phyloP scores from a whole-genome alignment of 2,797 vertebrate genomes.

The Avahi laniger region DNA sequence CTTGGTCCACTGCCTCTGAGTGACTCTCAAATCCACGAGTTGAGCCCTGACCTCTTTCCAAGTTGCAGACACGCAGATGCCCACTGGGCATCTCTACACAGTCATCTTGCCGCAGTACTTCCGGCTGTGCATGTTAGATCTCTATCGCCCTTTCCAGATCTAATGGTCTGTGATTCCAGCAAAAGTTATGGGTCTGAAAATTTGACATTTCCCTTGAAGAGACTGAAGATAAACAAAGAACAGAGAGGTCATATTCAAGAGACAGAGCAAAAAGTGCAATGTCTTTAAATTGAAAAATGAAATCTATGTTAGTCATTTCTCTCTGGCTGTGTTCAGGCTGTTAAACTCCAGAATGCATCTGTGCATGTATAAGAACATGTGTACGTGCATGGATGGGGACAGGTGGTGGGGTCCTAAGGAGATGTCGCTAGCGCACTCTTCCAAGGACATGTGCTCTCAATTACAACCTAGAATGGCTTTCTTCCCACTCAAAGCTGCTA shows the following conservation, averaged over 20 bases:
- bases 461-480: constrained; percentile 21
- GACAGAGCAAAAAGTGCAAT: neutral
- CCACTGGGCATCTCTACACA: neutral
- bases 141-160: neutral
- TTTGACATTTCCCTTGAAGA: neutral
- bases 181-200: neutral
- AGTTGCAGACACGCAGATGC: neutral
- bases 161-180: neutral
- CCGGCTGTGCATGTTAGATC: neutral
- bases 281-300: neutral
- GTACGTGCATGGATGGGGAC: fast-evolving
- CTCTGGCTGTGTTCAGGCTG: neutral
- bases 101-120: neutral
- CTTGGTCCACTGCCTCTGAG: neutral
- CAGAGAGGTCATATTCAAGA: neutral
- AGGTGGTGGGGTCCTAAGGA: fast-evolving
- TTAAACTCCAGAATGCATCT: neutral
- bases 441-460: neutral
- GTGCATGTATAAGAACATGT: fast-evolving
- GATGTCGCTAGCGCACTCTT: neutral
- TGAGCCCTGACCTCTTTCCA: neutral
- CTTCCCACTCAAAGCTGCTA: neutral
- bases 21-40: neutral
- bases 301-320: neutral
- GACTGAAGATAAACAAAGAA: constrained; percentile 32